A percentile compares a stretch with the other conserved stretches of the same genome.
Conservation (phyloP, 2,888 invertebrate genomes). For the Cantharis rufa region DNA sequence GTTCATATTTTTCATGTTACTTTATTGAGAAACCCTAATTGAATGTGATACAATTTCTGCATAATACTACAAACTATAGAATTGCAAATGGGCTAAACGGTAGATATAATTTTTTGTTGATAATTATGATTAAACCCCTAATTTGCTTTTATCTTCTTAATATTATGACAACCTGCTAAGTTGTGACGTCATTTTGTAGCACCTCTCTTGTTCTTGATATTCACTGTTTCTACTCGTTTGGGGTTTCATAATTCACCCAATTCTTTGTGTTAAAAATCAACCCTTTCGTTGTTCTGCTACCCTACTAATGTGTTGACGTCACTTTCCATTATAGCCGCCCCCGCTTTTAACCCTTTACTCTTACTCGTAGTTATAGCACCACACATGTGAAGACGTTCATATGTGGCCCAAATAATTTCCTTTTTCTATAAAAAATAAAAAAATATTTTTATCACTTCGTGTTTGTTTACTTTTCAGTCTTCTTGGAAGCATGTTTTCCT, state of each 20-base stretch:
- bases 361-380: neutral
- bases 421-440: neutral
- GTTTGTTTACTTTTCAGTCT: slow-evolving; percentile 26
- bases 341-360: slow-evolving; percentile 26
- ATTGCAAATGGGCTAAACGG: neutral
- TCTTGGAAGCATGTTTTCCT: slow-evolving; percentile 31
- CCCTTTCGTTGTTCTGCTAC: slow-evolving; percentile 32
- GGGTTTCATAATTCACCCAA: neutral
- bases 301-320: slow-evolving; percentile 64
- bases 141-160: slow-evolving; percentile 30
- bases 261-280: neutral
- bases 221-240: neutral
- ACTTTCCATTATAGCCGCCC: slow-evolving; percentile 41
- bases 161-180: slow-evolving; percentile 46
- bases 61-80: neutral
- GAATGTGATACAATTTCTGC: neutral
- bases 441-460: neutral
- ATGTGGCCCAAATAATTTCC: neutral
- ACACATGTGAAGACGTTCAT: neutral
- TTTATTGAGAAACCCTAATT: neutral
- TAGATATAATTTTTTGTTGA: neutral
- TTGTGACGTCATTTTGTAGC: slow-evolving; percentile 54
- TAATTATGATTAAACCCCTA: neutral
- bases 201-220: slow-evolving; percentile 45
- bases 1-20: neutral